Evolutionary conservation across 2,113 vertebrate genomes (phyloP).

Genomic region (zebrafish (Danio rerio)): DNA sequence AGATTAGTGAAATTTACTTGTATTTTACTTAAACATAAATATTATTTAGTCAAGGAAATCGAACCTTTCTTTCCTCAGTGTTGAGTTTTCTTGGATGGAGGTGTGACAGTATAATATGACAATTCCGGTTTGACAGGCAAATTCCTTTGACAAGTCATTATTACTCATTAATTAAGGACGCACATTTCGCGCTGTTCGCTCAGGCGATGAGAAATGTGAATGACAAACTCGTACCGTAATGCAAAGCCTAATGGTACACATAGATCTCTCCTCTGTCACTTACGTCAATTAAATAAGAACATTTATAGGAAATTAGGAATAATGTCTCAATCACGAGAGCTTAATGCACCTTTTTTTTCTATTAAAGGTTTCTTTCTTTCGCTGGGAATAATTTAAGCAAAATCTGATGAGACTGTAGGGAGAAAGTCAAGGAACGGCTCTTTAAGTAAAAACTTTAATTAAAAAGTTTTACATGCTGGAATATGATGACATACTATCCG

Average conservation of each 20-base stretch:
- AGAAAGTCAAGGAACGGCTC: neutral
- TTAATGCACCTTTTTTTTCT: constrained; percentile 51
- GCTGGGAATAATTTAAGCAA: constrained; percentile 42
- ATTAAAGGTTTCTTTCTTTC: constrained; percentile 45
- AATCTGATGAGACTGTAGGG: constrained; percentile 37
- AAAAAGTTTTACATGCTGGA: constrained; percentile 25
- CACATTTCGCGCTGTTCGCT: constrained; percentile 8
- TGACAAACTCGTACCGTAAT: constrained; percentile 52
- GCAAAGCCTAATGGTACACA: constrained; percentile 44
- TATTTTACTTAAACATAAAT: no score
- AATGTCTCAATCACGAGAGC: constrained; percentile 52
- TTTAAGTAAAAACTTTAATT: constrained; percentile 40
- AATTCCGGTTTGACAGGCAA: neutral
- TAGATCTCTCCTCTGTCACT: constrained; percentile 50
- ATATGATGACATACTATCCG: constrained; percentile 8
- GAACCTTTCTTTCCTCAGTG: no score
- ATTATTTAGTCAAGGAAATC: no score
- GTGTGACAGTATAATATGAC: neutral
- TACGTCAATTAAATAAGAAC: constrained; percentile 53
- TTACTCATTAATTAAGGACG: constrained; percentile 20
- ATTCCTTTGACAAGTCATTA: constrained; percentile 42
- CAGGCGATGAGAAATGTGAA: constrained; percentile 9
- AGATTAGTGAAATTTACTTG: no score
- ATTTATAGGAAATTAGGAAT: constrained; percentile 67
- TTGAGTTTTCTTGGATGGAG: constrained; percentile 6